Conservation (phyloP, 2,113 vertebrate species). For the Strigops habroptila region DNA sequence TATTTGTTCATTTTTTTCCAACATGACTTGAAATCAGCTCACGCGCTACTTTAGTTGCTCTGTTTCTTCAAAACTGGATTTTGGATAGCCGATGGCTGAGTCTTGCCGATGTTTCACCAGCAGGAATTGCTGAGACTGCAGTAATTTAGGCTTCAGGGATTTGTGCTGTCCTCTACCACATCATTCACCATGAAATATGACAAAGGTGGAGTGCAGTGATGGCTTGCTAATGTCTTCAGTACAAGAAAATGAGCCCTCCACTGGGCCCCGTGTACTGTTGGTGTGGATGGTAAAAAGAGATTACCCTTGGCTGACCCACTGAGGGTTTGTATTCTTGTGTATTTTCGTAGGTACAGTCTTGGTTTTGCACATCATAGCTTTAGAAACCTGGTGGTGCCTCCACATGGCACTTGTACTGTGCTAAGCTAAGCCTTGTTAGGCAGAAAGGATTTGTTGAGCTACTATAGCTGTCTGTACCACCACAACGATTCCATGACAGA, state of each 20-base stretch:
- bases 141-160: not conserved
- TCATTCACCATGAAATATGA: not conserved
- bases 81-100: not conserved
- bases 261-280: not conserved
- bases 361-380: not conserved
- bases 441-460: not conserved
- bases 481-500: not conserved
- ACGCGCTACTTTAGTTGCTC: not conserved
- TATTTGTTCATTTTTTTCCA: constrained; percentile 13
- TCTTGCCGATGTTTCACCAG: not conserved
- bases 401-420: not conserved
- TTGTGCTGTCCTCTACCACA: not conserved
- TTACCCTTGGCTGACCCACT: not conserved
- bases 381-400: not conserved
- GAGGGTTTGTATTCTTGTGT: not conserved
- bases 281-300: not conserved
- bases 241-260: not conserved
- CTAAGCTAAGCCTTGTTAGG: not conserved
- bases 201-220: not conserved
- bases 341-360: not conserved
- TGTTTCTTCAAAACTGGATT: constrained; percentile 27
- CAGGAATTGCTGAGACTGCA: not conserved
- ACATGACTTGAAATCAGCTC: constrained; percentile 39
- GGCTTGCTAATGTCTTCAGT: not conserved
- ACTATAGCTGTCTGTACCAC: not conserved